Evolutionary conservation across 2,888 invertebrate species (phyloP), one percentile per base, ranked within the genome.

Genomic region (Himalopsyche kuldschensis): DNA sequence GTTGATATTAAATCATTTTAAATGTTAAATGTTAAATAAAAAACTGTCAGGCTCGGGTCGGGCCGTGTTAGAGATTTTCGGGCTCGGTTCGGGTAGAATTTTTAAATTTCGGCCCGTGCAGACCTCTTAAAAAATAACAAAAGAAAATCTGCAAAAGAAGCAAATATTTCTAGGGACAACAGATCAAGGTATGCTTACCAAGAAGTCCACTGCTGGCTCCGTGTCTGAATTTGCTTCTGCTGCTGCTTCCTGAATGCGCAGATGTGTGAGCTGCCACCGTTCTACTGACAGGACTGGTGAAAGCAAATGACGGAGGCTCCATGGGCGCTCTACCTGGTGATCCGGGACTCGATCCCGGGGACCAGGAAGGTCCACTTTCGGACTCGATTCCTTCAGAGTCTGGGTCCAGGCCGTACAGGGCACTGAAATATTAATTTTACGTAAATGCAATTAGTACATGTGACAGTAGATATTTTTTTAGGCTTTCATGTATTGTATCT

Each of bases 201-300:
- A 93, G 90, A 30, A 93, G 88, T 47, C 93, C 91, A 69, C 91
- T 90, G 83, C 92, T 92, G 11, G 93, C 90, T 3, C 90, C 90
- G n/a, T 91, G 90, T 5, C 89, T 88, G 80, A 89, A 88, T 75
- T 88, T 89, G 4, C 87, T 87, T 87, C 87, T 55, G 47, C 76
- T 77, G 32, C 75, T 35, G 20, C 87, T 88, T 84, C 92, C 92
- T 82, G 91, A 90, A 87, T 92, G 93, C 27, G 89, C 87, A 86
- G 89, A 89, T 17, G 88, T 4, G n/a, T 41, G 46, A 8, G 79
- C 20, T n/a, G 84, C 85, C 84, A 83, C 87, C 20, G 35, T 27
- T 17, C 15, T 41, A 63, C 32, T 80, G 35, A 27, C 78, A 78
- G 63, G 79, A 55, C 8, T 69, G 27, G 69, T 84, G 35, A 80